Evolutionary conservation across 2,113 vertebrate species (phyloP).

Genomic region (Cyphomyrus discorhynchus): DNA sequence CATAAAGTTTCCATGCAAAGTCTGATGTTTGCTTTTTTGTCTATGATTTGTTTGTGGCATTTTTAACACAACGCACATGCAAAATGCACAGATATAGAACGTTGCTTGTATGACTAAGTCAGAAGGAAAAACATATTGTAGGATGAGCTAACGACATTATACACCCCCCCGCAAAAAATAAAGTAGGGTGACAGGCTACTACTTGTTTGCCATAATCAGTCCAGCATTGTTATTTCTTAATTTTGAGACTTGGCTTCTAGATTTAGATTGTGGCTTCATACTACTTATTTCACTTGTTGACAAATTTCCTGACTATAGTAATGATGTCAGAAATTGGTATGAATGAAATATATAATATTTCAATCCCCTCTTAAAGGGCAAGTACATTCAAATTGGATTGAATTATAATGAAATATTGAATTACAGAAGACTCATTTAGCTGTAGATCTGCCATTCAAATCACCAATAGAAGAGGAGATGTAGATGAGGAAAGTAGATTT

Average conservation of each 20-base stretch:
- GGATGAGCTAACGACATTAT: background rate
- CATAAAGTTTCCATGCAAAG: background rate
- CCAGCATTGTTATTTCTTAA: background rate
- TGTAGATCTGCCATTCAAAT: background rate
- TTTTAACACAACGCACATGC: background rate
- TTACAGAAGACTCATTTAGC: constrained; percentile 10
- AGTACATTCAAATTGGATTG: background rate
- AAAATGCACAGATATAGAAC: background rate
- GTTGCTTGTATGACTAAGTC: background rate
- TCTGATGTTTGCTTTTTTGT: background rate
- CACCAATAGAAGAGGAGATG: background rate
- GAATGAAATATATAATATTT: background rate
- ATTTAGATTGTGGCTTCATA: background rate
- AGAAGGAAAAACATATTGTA: background rate
- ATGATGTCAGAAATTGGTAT: background rate
- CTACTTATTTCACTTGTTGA: background rate
- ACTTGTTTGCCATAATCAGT: background rate
- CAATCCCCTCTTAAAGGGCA: background rate
- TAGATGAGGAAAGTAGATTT: background rate
- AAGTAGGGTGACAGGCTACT: background rate
- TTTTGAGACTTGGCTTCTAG: background rate
- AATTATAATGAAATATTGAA: constrained; percentile 1
- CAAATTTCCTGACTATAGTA: background rate
- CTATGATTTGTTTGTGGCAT: background rate
- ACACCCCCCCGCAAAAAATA: background rate